phyloP scores from a whole-genome alignment of 2,113 vertebrate genomes.

The Barnardius zonarius region DNA sequence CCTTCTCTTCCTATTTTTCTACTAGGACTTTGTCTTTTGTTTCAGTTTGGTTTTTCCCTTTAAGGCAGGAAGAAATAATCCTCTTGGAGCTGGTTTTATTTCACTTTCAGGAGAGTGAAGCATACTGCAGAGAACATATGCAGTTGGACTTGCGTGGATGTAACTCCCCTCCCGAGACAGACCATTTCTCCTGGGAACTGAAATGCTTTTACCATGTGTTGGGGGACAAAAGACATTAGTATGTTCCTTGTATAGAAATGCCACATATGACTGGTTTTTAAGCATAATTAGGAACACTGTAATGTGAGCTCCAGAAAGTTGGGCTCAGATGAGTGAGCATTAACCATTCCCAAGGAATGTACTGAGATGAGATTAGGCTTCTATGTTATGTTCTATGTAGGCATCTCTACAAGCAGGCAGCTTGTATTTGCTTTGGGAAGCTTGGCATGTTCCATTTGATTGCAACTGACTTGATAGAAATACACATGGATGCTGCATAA shows the following conservation, averaged over 20 bases:
- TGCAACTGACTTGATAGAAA: neutral
- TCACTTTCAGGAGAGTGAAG: neutral
- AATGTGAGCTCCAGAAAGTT: neutral
- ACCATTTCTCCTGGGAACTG: neutral
- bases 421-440: slow-evolving; percentile 36
- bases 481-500: neutral
- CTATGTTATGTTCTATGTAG: neutral
- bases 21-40: neutral
- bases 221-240: neutral
- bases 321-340: neutral
- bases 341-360: neutral
- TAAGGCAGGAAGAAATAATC: neutral
- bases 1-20: neutral
- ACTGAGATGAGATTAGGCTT: neutral
- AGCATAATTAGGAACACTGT: neutral
- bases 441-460: neutral
- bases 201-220: neutral
- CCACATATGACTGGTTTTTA: neutral
- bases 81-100: neutral
- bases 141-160: neutral
- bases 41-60: neutral
- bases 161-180: neutral
- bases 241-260: neutral
- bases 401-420: neutral
- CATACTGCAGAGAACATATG: neutral